These are phyloP conservation scores for Xyrichtys novacula DNA, from an alignment of 2,797 vertebrate species.

Conservation along the genomic window DNA sequence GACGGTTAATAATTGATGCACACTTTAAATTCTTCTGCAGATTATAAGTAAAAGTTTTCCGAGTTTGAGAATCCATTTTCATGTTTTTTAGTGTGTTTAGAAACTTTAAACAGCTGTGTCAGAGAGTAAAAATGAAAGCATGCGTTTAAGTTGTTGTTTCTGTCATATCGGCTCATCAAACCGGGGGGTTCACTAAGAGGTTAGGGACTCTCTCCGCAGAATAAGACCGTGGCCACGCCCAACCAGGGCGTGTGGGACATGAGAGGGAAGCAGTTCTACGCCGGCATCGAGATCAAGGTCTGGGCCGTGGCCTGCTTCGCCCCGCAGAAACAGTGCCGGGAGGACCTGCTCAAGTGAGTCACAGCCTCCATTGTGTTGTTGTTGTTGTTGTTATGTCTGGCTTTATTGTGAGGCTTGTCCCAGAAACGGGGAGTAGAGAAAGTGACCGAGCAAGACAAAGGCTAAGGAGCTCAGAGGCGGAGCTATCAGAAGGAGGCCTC, in stretches of 20 bases:
- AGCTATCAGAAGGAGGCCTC: not conserved
- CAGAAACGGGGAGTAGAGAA: not conserved
- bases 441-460: not conserved
- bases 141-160: slow-evolving; percentile 6
- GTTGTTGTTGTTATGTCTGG: not conserved
- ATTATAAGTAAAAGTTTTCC: not conserved
- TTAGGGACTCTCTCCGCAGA: slow-evolving; percentile 91
- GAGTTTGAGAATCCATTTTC: not conserved
- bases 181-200: slow-evolving; percentile 86
- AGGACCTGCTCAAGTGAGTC: slow-evolving; percentile 98
- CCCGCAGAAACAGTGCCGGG: slow-evolving; percentile 98
- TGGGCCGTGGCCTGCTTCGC: slow-evolving; percentile 99
- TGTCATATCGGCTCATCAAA: slow-evolving; percentile 50
- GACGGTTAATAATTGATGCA: not conserved
- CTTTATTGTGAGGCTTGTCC: not conserved
- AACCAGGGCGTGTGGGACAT: slow-evolving; percentile 99
- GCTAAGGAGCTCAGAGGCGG: not conserved
- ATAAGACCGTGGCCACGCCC: slow-evolving; percentile 98
- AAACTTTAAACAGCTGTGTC: not conserved
- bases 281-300: slow-evolving; percentile 99
- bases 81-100: not conserved
- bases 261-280: slow-evolving; percentile 99
- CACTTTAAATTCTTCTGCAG: too few relatives aligned
- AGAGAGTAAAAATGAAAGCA: not conserved
- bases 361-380: accelerated